Conservation (phyloP, 2,113 vertebrate genomes). For the Cryptomyrus ogoouensis region DNA sequence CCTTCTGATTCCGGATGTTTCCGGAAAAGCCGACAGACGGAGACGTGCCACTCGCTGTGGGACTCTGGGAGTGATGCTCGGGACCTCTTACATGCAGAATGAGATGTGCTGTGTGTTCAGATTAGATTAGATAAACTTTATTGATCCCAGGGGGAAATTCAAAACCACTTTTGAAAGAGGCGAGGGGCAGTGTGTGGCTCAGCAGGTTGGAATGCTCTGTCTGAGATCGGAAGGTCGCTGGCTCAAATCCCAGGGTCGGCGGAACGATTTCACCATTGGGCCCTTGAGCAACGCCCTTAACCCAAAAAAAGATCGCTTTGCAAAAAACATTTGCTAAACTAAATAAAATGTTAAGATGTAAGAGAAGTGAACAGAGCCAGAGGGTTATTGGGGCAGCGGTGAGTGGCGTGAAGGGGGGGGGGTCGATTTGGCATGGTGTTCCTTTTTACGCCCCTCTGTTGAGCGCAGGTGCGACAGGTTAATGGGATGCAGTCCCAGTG, state of each 20-base stretch:
- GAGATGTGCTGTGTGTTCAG: not conserved
- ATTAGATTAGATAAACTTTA: conserved; percentile 3
- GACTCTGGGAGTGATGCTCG: not conserved
- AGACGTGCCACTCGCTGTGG: not conserved
- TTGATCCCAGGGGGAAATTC: not conserved
- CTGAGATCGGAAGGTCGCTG: not conserved
- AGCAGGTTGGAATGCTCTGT: not conserved
- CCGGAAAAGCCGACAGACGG: not conserved
- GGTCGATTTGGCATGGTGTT: conserved; percentile 31
- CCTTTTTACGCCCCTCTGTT: conserved; percentile 23
- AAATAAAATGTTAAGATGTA: not conserved
- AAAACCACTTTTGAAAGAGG: not conserved
- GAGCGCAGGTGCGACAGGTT: conserved; percentile 53
- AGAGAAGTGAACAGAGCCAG: conserved; percentile 3
- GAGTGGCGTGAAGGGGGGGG: conserved; percentile 35
- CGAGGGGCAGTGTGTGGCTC: not conserved
- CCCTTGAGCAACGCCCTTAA: not conserved
- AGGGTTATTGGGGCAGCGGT: conserved; percentile 26
- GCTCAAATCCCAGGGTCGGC: not conserved
- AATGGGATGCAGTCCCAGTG: conserved; percentile 53
- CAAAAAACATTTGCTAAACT: not conserved
- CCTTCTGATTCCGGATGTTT: not conserved
- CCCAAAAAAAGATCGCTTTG: not conserved
- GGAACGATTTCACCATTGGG: not conserved
- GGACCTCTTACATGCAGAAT: not conserved